Evolutionary conservation across 2,888 invertebrate genomes (phyloP), one percentile per base, ranked within the genome.

Genomic region (Nemotelus pantherinus): DNA sequence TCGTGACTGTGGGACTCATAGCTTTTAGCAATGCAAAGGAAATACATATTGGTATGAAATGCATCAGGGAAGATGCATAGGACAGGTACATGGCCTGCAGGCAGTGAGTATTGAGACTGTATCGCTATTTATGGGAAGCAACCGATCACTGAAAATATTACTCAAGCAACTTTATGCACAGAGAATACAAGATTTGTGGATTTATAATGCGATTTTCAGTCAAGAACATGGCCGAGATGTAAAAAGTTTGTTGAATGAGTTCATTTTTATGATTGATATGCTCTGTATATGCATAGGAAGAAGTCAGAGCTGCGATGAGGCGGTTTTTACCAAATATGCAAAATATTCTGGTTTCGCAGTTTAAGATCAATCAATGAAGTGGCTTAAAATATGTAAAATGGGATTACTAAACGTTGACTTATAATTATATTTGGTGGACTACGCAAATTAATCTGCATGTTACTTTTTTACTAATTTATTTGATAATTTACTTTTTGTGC

Each of bases 171-270:
- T 25, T 25, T 25, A 25, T 25, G 25, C 25, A 25, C 25, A 25
- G 25, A 25, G 25, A 25, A 25, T 25, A 25, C 25, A 25, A 25
- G 25, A 25, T 25, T 25, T 25, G 25, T 25, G 25, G 25, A 25
- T 25, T 25, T 25, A 25, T 25, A 25, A 25, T 25, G 25, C 25
- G 25, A 25, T 25, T 25, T 25, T 25, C 25, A 25, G 25, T 25
- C 25, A 25, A 25, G 25, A 25, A 25, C 25, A 25, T 25, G 25
- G 25, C 25, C 25, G 25, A 25, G 25, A 25, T 25, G 25, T 65
- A 65, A 65, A 65, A 65, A 65, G 25, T 25, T 65, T 65, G 47
- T 65, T 65, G 65, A 65, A 65, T 65, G n/a, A 65, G 47, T 65
- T 47, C 65, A 47, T 65, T 65, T 44, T 65, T 47, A 65, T 65